Evolutionary conservation across 2,888 invertebrate genomes (phyloP).

Genomic region (Abscondita cerata): DNA sequence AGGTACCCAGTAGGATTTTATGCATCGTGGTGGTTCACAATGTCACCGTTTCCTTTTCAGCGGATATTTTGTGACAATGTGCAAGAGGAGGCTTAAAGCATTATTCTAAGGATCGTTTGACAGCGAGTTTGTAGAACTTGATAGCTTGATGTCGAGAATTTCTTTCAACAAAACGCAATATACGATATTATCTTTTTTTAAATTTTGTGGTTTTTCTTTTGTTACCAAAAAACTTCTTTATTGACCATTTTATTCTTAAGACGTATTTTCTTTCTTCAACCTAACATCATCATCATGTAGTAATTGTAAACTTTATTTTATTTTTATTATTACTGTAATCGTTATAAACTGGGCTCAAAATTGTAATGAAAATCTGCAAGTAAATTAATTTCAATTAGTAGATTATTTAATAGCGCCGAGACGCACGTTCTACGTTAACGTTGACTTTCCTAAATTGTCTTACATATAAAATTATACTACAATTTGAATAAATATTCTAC

Average conservation of each 20-base stretch:
- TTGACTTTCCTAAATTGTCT: too few relatives aligned
- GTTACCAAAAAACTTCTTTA: not conserved
- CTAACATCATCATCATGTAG: too few relatives aligned
- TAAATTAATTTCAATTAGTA: too few relatives aligned
- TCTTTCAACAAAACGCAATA: slow-evolving; percentile 16
- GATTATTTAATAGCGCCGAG: too few relatives aligned
- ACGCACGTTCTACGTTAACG: too few relatives aligned
- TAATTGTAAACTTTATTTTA: too few relatives aligned
- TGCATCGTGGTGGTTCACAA: slow-evolving; percentile 16
- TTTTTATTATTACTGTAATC: too few relatives aligned
- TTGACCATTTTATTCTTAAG: slow-evolving; percentile 1
- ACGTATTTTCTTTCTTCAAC: not conserved
- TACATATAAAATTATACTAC: too few relatives aligned
- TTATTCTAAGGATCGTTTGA: slow-evolving; percentile 32
- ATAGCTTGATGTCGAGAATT: slow-evolving; percentile 15
- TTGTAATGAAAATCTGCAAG: too few relatives aligned
- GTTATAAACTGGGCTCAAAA: too few relatives aligned
- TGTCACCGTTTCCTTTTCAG: slow-evolving; percentile 27
- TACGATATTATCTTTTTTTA: not conserved
- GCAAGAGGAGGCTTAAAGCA: slow-evolving; percentile 34
- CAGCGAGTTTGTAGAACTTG: slow-evolving; percentile 26
- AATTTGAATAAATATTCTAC: too few relatives aligned
- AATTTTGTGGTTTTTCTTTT: not conserved
- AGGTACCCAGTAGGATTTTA: slow-evolving; percentile 5
- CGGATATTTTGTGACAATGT: slow-evolving; percentile 32